These are phyloP conservation scores for Damaliscus lunatus DNA, from an alignment of 2,113 vertebrate species.

Conservation along the genomic window DNA sequence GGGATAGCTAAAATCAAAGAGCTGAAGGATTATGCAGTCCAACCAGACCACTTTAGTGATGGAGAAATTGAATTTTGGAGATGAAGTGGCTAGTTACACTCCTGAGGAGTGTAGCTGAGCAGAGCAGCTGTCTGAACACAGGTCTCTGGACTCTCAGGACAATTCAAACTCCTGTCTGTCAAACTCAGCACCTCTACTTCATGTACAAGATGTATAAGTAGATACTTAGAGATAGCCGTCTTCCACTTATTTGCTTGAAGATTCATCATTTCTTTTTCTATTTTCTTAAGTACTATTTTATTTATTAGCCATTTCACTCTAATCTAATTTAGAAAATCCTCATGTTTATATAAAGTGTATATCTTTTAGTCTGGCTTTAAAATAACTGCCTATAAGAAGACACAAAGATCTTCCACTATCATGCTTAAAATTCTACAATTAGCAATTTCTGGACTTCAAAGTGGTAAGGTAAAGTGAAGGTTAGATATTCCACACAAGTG, in stretches of 20 bases:
- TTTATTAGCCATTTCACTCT: not conserved
- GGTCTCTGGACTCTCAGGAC: not conserved
- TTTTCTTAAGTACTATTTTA: conserved; percentile 18
- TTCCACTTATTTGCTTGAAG: not conserved
- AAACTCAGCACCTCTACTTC: not conserved
- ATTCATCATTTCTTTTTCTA: not conserved
- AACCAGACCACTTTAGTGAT: not conserved
- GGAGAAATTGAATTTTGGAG: not conserved
- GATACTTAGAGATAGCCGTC: not conserved
- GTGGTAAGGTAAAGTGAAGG: not conserved
- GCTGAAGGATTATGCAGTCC: not conserved
- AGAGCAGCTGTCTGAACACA: not conserved
- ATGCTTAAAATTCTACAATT: not conserved
- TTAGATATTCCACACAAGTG: not conserved
- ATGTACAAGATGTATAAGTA: not conserved
- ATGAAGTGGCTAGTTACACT: not conserved
- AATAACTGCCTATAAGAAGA: not conserved
- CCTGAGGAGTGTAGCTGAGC: not conserved
- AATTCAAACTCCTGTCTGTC: not conserved
- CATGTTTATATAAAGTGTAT: not conserved
- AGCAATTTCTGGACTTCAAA: not conserved
- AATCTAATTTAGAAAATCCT: not conserved
- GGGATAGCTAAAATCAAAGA: not conserved
- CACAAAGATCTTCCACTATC: not conserved
- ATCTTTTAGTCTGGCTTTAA: not conserved